These are phyloP conservation scores for Echeneis naucrates DNA, from an alignment of 2,797 vertebrate genomes.

Conservation along the genomic window DNA sequence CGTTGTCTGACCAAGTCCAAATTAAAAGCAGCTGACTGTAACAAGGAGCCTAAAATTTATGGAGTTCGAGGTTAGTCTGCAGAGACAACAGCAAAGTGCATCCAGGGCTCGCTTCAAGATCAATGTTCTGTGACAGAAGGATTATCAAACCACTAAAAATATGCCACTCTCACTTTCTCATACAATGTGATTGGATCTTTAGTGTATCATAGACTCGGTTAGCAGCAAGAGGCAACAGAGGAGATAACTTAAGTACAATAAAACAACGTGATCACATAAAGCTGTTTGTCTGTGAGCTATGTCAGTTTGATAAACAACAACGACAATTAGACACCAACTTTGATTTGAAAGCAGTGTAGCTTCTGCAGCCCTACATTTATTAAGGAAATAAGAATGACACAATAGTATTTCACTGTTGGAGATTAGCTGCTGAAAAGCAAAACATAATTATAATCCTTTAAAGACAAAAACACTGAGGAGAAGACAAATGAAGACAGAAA, in stretches of 20 bases:
- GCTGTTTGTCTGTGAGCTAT: background rate
- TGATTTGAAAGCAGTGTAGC: background rate
- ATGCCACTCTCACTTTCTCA: constrained; percentile 23
- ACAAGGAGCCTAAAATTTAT: constrained; percentile 38
- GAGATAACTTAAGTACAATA: background rate
- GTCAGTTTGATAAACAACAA: background rate
- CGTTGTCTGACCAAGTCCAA: constrained; percentile 55
- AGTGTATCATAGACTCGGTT: background rate
- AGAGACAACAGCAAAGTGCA: constrained; percentile 33
- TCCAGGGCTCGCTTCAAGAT: constrained; percentile 48
- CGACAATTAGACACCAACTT: too few relatives aligned
- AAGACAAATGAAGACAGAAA: background rate
- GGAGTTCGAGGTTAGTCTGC: constrained; percentile 17
- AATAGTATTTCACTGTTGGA: background rate
- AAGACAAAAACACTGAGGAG: background rate
- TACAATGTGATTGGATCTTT: constrained; percentile 3
- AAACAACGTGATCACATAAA: too few relatives aligned
- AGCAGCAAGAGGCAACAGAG: background rate
- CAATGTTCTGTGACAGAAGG: constrained; percentile 37
- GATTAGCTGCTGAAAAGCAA: constrained; percentile 6
- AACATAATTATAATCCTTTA: background rate
- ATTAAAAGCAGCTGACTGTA: constrained; percentile 55
- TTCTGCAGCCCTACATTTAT: background rate
- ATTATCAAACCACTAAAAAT: constrained; percentile 22
- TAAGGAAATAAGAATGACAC: background rate